Evolutionary conservation across 2,888 invertebrate genomes (phyloP), one percentile per base, ranked within the genome.

Genomic region (Cheilosia soror): DNA sequence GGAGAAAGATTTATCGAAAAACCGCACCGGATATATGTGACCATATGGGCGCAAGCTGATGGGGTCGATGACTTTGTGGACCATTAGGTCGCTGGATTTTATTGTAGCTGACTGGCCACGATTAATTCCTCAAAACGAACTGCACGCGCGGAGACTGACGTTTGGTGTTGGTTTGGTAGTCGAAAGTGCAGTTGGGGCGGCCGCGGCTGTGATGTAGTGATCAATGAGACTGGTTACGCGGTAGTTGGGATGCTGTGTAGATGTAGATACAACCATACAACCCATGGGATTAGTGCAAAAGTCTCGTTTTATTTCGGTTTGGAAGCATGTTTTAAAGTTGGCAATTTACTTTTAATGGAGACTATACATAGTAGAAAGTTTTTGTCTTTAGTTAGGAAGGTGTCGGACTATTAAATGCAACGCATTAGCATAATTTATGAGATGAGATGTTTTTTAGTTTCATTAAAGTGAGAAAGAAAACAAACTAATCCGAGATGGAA

Each of bases 41-140:
- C 83, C 83, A 83, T 83, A 72, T 83, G 83, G 79, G 73, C 44
- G 20, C 73, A 13, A 49, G 78, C 44, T 57, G 78, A 20, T 40
- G 83, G 57, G 83, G 72, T 83, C 83, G 73, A 73, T 79, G 83
- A 83, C 83, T 83, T 73, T 73, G 62, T 73, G 57, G 73, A 79
- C 79, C 83, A 83, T 73, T 83, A 83, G 73, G 83, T 83, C 68
- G 79, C 68, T 68, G 83, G 83, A 79, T 73, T 79, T 51, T 20
- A 79, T 73, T 79, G 73, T 49, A 49, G 66, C 49, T 27, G 66
- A 44, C 69, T 57, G 62, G 60, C 71, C 62, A 73, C 83, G 73
- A 83, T 79, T 73, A 79, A 79, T 73, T 79, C 57, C 57, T 79
- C 68, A 73, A 73, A 72, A 66, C 66, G 57, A 82, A 82, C 42